phyloP scores from a whole-genome alignment of 2,113 vertebrate species.

The Mustelus asterias region DNA sequence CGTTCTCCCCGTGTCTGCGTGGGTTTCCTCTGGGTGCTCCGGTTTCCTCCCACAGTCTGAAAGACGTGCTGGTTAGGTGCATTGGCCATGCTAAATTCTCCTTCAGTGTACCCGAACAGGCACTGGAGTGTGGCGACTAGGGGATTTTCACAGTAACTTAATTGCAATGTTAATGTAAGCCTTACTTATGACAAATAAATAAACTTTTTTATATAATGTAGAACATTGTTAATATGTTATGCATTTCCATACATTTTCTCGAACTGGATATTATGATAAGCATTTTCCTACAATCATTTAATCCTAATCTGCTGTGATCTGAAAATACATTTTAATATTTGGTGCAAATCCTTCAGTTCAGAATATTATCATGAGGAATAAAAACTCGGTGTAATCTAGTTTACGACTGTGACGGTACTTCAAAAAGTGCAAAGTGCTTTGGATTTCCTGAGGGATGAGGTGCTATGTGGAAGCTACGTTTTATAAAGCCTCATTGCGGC shows the following conservation, averaged over 20 bases:
- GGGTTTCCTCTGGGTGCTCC: too few relatives aligned
- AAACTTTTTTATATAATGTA: neutral
- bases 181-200: too few relatives aligned
- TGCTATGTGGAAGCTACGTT: neutral
- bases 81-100: too few relatives aligned
- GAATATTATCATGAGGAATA: neutral
- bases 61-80: too few relatives aligned
- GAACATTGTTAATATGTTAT: neutral
- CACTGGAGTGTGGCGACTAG: too few relatives aligned
- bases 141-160: too few relatives aligned
- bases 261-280: neutral
- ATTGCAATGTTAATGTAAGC: too few relatives aligned
- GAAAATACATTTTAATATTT: neutral
- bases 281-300: neutral
- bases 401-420: neutral
- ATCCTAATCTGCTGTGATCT: neutral
- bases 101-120: too few relatives aligned
- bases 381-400: neutral
- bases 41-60: too few relatives aligned
- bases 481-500: too few relatives aligned
- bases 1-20: too few relatives aligned
- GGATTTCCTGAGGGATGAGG: neutral
- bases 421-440: neutral
- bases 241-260: neutral
- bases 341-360: neutral